These are phyloP conservation scores for Anastrepha ludens DNA, from an alignment of 1,140 invertebrate species.

Conservation along the genomic window DNA sequence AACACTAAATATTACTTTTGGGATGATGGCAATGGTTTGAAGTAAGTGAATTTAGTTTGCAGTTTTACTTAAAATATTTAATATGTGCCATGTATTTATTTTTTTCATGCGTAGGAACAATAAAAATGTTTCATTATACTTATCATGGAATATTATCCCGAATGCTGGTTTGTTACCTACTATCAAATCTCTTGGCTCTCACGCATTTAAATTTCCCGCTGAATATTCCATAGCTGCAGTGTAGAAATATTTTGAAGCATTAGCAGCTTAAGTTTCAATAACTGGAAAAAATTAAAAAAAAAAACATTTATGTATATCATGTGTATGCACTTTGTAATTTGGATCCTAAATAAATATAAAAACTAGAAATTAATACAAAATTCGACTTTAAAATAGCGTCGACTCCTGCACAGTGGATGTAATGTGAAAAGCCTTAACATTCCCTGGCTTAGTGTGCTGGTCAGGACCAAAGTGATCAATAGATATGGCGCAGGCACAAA, in stretches of 20 bases:
- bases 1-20: constrained; percentile 99
- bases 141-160: constrained; percentile 99
- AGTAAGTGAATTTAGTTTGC: constrained; percentile 77
- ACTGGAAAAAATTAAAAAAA: background rate
- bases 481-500: too few relatives aligned
- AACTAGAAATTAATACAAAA: too few relatives aligned
- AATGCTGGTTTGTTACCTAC: constrained; percentile 96
- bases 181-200: constrained; percentile 86
- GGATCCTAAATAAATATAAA: background rate
- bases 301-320: constrained; percentile 23
- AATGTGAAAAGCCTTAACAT: too few relatives aligned
- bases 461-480: too few relatives aligned
- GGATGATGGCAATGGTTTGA: constrained; percentile 98
- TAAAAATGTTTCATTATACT: constrained; percentile 92
- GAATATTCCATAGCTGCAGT: constrained; percentile 82
- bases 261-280: background rate
- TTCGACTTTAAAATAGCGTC: too few relatives aligned
- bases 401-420: too few relatives aligned
- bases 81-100: background rate
- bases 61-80: background rate
- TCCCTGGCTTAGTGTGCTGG: too few relatives aligned
- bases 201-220: constrained; percentile 91
- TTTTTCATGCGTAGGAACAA: constrained; percentile 84
- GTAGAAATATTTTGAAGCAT: constrained; percentile 58
- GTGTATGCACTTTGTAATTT: constrained; percentile 16